These are phyloP conservation scores for Chelonia mydas DNA, from an alignment of 2,797 vertebrate species.

Conservation along the genomic window DNA sequence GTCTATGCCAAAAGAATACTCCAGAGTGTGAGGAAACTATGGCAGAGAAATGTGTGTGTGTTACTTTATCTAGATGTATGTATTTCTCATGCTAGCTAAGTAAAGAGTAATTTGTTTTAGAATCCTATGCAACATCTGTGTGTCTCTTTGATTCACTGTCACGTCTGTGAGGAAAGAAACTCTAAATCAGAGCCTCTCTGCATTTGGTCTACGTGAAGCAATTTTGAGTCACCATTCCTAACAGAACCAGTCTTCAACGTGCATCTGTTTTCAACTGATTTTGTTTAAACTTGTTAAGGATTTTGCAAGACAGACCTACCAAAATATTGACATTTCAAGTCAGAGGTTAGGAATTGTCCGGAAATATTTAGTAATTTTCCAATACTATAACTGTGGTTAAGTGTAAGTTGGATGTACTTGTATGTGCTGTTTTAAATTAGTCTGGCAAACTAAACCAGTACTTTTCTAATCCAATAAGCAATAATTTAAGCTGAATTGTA, in stretches of 20 bases:
- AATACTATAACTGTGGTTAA: neutral
- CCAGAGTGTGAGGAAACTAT: too few species aligned
- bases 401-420: neutral
- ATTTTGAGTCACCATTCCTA: neutral
- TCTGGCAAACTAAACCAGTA: neutral
- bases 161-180: too few species aligned
- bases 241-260: neutral
- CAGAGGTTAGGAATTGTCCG: neutral
- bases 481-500: neutral
- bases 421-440: neutral
- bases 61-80: too few species aligned
- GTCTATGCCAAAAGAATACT: too few species aligned
- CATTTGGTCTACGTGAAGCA: neutral
- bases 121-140: too few species aligned
- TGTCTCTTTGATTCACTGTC: too few species aligned
- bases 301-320: neutral
- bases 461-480: neutral
- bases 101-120: too few species aligned
- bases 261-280: neutral
- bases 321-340: neutral
- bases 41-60: too few species aligned
- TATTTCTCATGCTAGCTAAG: too few species aligned
- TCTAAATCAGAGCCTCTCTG: neutral
- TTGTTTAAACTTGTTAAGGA: neutral
- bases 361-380: neutral